Conservation (phyloP, 2,888 invertebrate species). For the Netelia fuscicornis region DNA sequence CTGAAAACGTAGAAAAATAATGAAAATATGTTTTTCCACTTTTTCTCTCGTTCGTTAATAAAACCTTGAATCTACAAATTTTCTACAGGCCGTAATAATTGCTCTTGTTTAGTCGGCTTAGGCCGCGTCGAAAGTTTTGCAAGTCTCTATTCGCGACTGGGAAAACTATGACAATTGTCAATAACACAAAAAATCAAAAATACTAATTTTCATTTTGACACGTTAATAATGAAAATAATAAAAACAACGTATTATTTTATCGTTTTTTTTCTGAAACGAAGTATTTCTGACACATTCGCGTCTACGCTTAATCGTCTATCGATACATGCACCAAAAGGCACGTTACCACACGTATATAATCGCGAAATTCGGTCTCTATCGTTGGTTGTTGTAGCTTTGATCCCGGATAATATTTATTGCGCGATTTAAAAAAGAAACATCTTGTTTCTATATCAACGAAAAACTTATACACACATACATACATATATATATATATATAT, state of each 20-base stretch:
- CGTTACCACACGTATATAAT: slow-evolving; percentile 30
- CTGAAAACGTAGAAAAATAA: not conserved
- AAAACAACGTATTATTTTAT: not conserved
- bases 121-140: not conserved
- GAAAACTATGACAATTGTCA: no score
- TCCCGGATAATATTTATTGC: slow-evolving; percentile 45
- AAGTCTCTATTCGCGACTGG: not conserved
- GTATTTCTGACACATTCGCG: not conserved
- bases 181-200: no score
- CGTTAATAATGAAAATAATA: no score
- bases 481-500: no score
- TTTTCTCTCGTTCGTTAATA: not conserved
- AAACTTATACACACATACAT: not conserved
- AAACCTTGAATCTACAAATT: not conserved
- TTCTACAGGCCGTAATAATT: not conserved
- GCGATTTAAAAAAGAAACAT: slow-evolving; percentile 18
- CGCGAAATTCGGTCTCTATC: slow-evolving; percentile 37
- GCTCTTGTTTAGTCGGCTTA: not conserved
- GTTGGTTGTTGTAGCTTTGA: slow-evolving; percentile 27
- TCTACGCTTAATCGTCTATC: slow-evolving; percentile 22
- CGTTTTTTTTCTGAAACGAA: not conserved
- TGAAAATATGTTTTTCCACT: not conserved
- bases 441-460: slow-evolving; percentile 24
- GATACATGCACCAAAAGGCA: slow-evolving; percentile 59
- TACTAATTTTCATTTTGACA: no score